Evolutionary conservation across 37 sponge, comb jelly and placozoan genomes (phyloP), one percentile per base, ranked within the genome.

Genomic region (Corticium candelabrum): DNA sequence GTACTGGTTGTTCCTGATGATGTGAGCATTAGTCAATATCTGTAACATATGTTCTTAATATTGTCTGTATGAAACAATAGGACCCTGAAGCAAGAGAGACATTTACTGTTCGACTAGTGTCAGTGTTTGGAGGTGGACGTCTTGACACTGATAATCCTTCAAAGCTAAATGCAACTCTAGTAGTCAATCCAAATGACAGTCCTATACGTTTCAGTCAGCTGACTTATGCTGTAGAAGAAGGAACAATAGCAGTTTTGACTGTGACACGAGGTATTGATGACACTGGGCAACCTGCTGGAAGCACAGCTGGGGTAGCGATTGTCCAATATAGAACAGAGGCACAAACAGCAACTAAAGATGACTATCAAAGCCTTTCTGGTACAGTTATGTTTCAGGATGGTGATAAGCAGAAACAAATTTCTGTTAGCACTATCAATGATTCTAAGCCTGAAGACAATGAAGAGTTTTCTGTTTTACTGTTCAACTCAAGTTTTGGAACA

Each of bases 51-150:
- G n/a, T n/a, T n/a, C n/a, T n/a, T n/a, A n/a, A n/a, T n/a, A n/a
- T n/a, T n/a, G n/a, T n/a, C n/a, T n/a, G n/a, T n/a, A n/a, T n/a
- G n/a, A n/a, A n/a, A n/a, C n/a, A 41, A 31, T 69, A 88, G 89
- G 40, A 35, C 37, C 85, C 95, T 29, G 95, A 94, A 75, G 78
- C 90, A 35, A 40, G 39, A 30, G 91, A 94, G 67, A 74, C 82
- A 32, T 88, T 94, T 69, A 78, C 72, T 5, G 79, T 94, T 3
- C 41, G 34, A 2, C 78, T 94, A 4, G 41, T 78, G 1, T 72
- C 78, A 67, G 89, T 79, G 2, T 78, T 83, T 68, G 85, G 77
- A 37, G 95, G 91, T 36, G 89, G 76, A 33, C 69, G 84, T 40
- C 69, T 86, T 27, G 15, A 27, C 11, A 50, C 11, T 21, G 11